Base-by-base conservation (phyloP, 2,888 invertebrate species). In the Tubulanus polymorphus region DNA sequence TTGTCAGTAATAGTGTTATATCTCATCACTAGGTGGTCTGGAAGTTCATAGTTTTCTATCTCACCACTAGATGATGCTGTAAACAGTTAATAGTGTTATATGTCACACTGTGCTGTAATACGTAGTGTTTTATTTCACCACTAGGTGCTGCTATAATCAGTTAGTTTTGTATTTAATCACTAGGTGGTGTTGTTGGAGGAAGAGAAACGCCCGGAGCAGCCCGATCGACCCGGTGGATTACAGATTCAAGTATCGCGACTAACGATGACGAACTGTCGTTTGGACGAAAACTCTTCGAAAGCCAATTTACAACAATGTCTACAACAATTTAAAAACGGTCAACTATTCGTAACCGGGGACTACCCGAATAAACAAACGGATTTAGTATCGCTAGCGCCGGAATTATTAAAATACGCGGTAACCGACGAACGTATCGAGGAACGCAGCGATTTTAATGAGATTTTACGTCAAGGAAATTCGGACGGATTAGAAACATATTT, bases 151-250 rank as follows among this genome's bases (percentile, higher is more conserved):
- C n/a, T n/a, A n/a, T n/a, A n/a, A n/a, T n/a, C n/a, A n/a, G n/a
- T 32, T 32, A 49, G 15, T 46, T 37, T 50, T 52, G 8, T 10
- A 37, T 25, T 8, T 41, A 35, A 20, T 63, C 78, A 80, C 25
- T 75, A 91, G 90, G 74, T 91, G 62, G 85, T 89, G 37, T 83
- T 91, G 68, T 92, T 93, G 79, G 88, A 89, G 28, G 85, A 86
- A 29, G 77, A 84, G 8, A 89, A 90, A 64, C 87, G 88, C 69
- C 85, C 88, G 2, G 88, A 86, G 51, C 93, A 90, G 79, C 85
- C 88, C 59, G 93, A 94, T 78, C 83, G 93, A 26, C 96, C 95
- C 0, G 88, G 88, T 69, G 88, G 90, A 28, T 82, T 96, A 63
- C 91, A 93, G 71, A 81, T 91, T 30, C 90, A 91, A 79, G 87